phyloP scores from a whole-genome alignment of 2,888 invertebrate genomes.

The Nesidiocoris tenuis region DNA sequence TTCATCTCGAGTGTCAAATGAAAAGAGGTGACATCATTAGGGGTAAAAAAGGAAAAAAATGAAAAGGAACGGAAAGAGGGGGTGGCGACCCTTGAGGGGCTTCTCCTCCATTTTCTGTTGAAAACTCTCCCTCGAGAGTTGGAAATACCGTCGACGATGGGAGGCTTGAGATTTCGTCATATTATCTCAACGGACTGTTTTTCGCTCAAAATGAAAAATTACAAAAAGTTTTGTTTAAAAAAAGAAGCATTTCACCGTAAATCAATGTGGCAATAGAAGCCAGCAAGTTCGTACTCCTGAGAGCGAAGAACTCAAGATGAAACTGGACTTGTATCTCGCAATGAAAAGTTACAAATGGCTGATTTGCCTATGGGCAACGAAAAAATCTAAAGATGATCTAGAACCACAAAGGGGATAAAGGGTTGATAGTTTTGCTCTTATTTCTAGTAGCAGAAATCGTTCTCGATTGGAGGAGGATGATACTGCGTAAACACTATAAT shows the following conservation, averaged over 20 bases:
- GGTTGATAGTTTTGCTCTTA: conserved; percentile 43
- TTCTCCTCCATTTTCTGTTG: background rate
- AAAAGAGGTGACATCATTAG: conserved; percentile 41
- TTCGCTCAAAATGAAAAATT: too few relatives aligned
- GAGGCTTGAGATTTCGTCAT: background rate
- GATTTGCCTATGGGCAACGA: background rate
- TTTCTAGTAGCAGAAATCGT: conserved; percentile 50
- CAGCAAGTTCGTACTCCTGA: too few relatives aligned
- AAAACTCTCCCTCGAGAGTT: background rate
- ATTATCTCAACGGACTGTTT: too few relatives aligned
- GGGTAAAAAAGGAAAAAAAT: background rate
- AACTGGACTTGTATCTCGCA: too few relatives aligned
- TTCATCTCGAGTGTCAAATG: conserved; percentile 28
- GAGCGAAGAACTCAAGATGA: too few relatives aligned
- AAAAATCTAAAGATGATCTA: background rate
- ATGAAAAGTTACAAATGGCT: too few relatives aligned
- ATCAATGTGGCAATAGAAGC: too few relatives aligned
- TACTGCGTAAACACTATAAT: conserved; percentile 49
- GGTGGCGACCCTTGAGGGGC: background rate
- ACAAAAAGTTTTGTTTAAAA: too few relatives aligned
- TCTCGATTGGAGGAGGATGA: conserved; percentile 46
- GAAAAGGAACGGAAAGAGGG: background rate
- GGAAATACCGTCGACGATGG: background rate
- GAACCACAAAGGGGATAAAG: background rate
- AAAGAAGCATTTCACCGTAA: too few relatives aligned